Evolutionary conservation across 2,113 vertebrate genomes (phyloP).

Genomic region (Glaucidium brasilianum): DNA sequence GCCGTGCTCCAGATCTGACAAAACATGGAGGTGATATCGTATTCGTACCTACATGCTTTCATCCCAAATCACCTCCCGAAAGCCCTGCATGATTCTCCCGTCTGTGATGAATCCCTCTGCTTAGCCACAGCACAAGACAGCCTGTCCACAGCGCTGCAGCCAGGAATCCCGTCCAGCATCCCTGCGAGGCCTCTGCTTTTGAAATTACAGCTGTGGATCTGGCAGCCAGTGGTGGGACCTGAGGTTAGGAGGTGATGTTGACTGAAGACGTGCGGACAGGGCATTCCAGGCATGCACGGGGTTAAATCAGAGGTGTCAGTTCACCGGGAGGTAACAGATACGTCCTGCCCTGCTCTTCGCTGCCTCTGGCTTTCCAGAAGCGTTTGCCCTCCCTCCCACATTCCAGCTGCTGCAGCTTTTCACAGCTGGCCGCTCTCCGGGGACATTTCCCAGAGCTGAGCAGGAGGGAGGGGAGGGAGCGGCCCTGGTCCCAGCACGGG

Average conservation of each 20-base stretch:
- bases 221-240: slow-evolving; percentile 13
- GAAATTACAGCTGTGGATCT: slow-evolving; percentile 37
- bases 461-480: neutral
- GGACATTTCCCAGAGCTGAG: slow-evolving; percentile 66
- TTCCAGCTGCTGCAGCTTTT: slow-evolving; percentile 71
- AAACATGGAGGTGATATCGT: neutral
- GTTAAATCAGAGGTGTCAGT: slow-evolving; percentile 59
- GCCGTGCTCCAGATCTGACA: slow-evolving; percentile 26
- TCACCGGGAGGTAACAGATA: slow-evolving; percentile 65
- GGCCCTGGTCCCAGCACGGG: neutral
- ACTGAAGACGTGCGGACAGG: slow-evolving; percentile 56
- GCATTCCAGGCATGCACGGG: slow-evolving; percentile 55
- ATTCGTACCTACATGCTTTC: neutral
- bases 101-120: neutral
- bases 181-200: neutral
- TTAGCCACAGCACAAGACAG: neutral
- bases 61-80: neutral
- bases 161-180: neutral
- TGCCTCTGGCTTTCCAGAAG: slow-evolving; percentile 30
- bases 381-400: slow-evolving; percentile 49
- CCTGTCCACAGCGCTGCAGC: neutral
- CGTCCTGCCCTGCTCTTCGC: neutral
- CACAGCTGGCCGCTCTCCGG: slow-evolving; percentile 58
- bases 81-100: neutral
- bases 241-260: slow-evolving; percentile 46